Evolutionary conservation across 1,140 invertebrate species (phyloP), one percentile per base, ranked within the genome.

Genomic region (Drosophila jambulina): DNA sequence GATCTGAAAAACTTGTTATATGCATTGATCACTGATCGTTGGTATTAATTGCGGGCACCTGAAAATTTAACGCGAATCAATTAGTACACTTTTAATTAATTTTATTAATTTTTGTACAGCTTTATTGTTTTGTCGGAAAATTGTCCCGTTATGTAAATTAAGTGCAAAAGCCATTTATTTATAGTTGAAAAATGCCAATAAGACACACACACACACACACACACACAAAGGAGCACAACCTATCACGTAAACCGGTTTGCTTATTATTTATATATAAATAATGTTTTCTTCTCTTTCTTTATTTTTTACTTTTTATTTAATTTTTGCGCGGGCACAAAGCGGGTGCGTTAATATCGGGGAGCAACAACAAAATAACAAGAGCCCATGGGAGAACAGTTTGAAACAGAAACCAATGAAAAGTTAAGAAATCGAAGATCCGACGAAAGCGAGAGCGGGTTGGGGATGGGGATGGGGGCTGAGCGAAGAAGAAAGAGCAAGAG

Each of bases 231-330:
- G 2, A 54, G 21, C 53, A 58, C 51, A 51, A 68, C 42, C 32
- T 60, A 80, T 74, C 69, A 76, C 53, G 54, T 34, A 65, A 88
- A 88, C 84, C 75, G 85, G 85, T 88, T 88, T 27, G 48, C 32
- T 70, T 59, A 64, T 79, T 79, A 80, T 78, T 79, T 78, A 53
- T 76, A 63, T 76, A 76, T 65, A 49, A 69, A 56, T 61, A 68
- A 71, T 84, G 40, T 58, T 64, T 64, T 56, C 62, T 57, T 61
- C 45, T 45, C 29, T 53, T 43, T 54, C 45, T 61, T 68, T 77
- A 38, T 45, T 49, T 34, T 29, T 19, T 8, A 57, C 34, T 32
- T 59, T 69, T 70, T 80, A 58, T 67, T 49, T 23, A 68, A 62
- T 71, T 72, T 78, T 80, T 78, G 80, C 80, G 77, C 83, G 80